These are phyloP conservation scores for Morelia viridis DNA, from an alignment of 2,797 vertebrate genomes.

Conservation along the genomic window DNA sequence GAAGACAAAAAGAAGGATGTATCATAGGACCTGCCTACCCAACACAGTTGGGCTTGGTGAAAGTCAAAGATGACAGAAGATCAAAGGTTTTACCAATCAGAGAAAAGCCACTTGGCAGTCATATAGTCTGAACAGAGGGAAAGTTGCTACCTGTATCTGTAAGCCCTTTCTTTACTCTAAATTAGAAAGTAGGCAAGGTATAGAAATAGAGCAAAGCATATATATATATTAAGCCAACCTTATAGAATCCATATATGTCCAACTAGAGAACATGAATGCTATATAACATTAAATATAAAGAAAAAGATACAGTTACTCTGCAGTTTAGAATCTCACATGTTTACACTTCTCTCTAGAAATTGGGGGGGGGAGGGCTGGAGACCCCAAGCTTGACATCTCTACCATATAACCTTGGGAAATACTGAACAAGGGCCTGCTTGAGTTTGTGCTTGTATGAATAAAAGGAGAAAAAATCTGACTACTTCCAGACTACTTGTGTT, in stretches of 20 bases:
- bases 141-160: neutral
- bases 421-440: neutral
- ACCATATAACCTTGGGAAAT: neutral
- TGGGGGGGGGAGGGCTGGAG: neutral
- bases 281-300: neutral
- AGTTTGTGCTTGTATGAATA: neutral
- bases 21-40: neutral
- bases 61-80: neutral
- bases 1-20: neutral
- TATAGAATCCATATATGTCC: neutral
- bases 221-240: neutral
- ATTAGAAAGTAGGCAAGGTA: neutral
- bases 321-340: neutral
- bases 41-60: neutral
- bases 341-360: neutral
- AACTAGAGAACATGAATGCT: neutral
- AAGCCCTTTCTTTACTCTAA: neutral
- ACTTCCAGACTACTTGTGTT: neutral
- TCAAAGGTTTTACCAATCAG: neutral
- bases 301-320: neutral
- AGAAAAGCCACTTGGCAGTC: neutral
- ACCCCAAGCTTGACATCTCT: neutral
- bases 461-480: neutral
- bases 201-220: neutral
- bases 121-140: neutral